Evolutionary conservation across 2,797 vertebrate species (phyloP).

Genomic region (Paratrypauchen microcephalus): DNA sequence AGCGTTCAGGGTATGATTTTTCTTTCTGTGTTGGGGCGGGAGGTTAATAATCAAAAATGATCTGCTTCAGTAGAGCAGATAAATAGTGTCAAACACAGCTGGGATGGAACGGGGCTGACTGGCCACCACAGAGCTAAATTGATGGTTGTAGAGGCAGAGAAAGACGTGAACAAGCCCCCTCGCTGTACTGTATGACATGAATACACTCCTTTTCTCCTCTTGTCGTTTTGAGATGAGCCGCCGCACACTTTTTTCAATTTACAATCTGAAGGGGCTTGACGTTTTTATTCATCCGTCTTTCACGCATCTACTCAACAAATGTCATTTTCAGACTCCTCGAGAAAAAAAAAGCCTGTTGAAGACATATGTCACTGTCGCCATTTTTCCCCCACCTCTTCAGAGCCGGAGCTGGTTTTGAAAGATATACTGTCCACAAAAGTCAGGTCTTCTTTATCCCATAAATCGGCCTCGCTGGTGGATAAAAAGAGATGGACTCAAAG

Average conservation of each 20-base stretch:
- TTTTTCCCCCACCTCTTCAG: slow-evolving; percentile 43
- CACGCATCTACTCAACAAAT: slow-evolving; percentile 46
- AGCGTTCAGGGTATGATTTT: slow-evolving; percentile 32
- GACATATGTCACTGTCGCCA: slow-evolving; percentile 71
- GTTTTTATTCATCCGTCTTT: slow-evolving; percentile 52
- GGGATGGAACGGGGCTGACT: slow-evolving; percentile 66
- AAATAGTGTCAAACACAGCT: slow-evolving; percentile 74
- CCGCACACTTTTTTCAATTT: slow-evolving; percentile 58
- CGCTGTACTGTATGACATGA: slow-evolving; percentile 76
- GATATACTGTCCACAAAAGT: slow-evolving; percentile 70
- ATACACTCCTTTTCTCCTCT: slow-evolving; percentile 70
- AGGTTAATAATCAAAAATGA: slow-evolving; percentile 80
- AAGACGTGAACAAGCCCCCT: slow-evolving; percentile 59
- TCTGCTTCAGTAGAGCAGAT: slow-evolving; percentile 77
- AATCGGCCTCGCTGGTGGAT: slow-evolving; percentile 65
- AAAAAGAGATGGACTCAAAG: slow-evolving; percentile 65
- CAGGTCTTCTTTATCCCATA: slow-evolving; percentile 68
- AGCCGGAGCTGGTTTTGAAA: slow-evolving; percentile 68
- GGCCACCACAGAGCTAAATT: slow-evolving; percentile 73
- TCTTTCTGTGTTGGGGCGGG: slow-evolving; percentile 52
- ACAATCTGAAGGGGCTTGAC: slow-evolving; percentile 52
- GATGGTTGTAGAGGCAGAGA: slow-evolving; percentile 70
- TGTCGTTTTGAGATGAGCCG: slow-evolving; percentile 56
- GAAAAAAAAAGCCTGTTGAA: slow-evolving; percentile 42
- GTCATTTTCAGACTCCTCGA: slow-evolving; percentile 51